Base-by-base conservation (phyloP, 2,113 vertebrate species). In the Spea bombifrons region DNA sequence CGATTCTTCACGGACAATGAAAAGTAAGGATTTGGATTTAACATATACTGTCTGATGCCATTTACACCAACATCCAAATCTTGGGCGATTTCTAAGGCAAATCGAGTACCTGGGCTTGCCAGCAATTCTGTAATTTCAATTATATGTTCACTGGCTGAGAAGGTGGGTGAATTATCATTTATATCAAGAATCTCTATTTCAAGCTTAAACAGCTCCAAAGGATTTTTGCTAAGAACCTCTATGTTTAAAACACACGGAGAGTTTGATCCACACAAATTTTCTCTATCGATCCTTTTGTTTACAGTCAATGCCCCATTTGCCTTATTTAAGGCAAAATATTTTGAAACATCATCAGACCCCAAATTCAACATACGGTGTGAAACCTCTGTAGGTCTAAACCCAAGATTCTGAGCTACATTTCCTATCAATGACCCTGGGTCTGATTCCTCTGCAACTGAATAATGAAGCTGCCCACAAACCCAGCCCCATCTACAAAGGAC, bases 131-230 rank as follows among this genome's bases (percentile, higher is more conserved):
- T 88, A 0, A 94, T 78, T 12, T 87, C 88, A 82, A 94, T 69
- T 17, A 83, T 86, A 71, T 88, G 83, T 64, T 86, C 83, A 30
- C 86, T 44, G 0, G 76, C 85, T 75, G 87, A 84, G 82, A 94
- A 94, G 68, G 87, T 87, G 0, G 93, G 93, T 66, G 92, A 87
- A 84, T 94, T 93, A 84, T 94, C 94, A 2, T 95, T 95, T 55
- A 94, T 72, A 77, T 95, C 94, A 82, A 91, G 83, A 77, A 95
- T 87, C 85, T 94, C 91, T 45, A 95, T 88, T 80, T 93, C 93
- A 30, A 94, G 80, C 7, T 88, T 90, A 69, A 89, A 91, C 49
- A 94, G 88, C 81, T 91, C 90, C 86, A 94, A 82, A 43, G 92
- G 92, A 68, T 90, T 90, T 84, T 93, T 91, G 7, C 88, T 68